Evolutionary conservation across 2,797 vertebrate species (phyloP).

Genomic region (Scarus forsteni): DNA sequence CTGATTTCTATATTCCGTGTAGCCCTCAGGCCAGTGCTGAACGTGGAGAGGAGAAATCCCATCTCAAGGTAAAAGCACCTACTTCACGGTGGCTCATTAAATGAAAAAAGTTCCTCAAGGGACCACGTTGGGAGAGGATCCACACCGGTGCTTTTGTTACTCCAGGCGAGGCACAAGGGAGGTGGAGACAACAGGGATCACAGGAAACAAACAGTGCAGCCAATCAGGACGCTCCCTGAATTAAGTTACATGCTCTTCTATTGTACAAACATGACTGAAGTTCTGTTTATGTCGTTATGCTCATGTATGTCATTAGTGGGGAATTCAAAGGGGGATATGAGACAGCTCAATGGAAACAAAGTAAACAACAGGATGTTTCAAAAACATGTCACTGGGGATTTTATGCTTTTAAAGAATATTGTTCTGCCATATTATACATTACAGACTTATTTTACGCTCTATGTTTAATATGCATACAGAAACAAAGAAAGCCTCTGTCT

Average conservation of each 20-base stretch:
- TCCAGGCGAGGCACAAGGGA: slow-evolving; percentile 60
- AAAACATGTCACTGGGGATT: slow-evolving; percentile 3
- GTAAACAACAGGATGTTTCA: slow-evolving; percentile 7
- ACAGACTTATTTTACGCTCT: too few relatives aligned
- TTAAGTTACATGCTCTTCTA: slow-evolving; percentile 31
- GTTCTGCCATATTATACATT: too few relatives aligned
- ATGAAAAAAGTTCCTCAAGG: slow-evolving; percentile 54
- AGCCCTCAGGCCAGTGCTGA: slow-evolving; percentile 37
- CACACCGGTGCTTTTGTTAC: slow-evolving; percentile 67
- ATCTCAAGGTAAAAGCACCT: slow-evolving; percentile 67
- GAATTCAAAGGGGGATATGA: slow-evolving; percentile 46
- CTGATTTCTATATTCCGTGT: slow-evolving; percentile 44
- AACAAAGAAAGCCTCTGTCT: too few relatives aligned
- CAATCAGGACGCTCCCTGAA: slow-evolving; percentile 63
- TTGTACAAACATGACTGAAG: slow-evolving; percentile 50
- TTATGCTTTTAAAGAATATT: background rate
- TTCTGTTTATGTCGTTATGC: slow-evolving; percentile 50
- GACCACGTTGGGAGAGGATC: slow-evolving; percentile 53
- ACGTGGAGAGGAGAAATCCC: slow-evolving; percentile 21
- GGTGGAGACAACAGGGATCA: slow-evolving; percentile 56
- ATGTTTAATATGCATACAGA: too few relatives aligned
- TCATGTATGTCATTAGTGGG: slow-evolving; percentile 49
- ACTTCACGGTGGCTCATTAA: slow-evolving; percentile 75
- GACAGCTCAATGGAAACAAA: slow-evolving; percentile 33
- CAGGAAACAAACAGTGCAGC: slow-evolving; percentile 68